Base-by-base conservation (phyloP, 1,140 invertebrate genomes). In the Drosophila biarmipes region DNA sequence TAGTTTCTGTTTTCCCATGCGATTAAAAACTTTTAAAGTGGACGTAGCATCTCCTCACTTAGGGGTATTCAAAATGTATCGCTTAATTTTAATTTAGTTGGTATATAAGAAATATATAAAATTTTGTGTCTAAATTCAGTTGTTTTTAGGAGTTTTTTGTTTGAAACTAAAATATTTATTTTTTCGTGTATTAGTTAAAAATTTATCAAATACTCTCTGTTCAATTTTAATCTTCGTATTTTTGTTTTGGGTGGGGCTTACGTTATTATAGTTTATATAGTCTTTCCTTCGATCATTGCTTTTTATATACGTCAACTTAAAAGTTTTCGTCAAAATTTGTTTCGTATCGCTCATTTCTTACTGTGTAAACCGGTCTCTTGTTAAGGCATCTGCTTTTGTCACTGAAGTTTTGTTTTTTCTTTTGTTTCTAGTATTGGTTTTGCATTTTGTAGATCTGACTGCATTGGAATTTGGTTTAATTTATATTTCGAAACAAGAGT, bases 371-470 rank as follows among this genome's bases (percentile, higher is more conserved):
- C 76, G 84, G 84, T 89, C 73, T 89, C 71, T 90, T 78, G 63
- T 90, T 90, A 90, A 90, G 87, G 87, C 87, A 90, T 87, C 87
- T 90, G 87, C 81, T 78, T 87, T 82, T 90, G 86, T 85, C 84
- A 81, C 79, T 78, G 86, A 90, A 78, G 84, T 90, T 78, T 61
- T 76, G 62, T 67, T 75, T 73, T 69, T 74, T 62, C 17, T 61
- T 55, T 77, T 74, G 56, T 69, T 71, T 63, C 48, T 48, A 35
- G 45, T 66, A 58, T 72, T 73, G 24, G 35, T 34, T 56, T 62
- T 81, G 56, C 53, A 48, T 72, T 80, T 64, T 80, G 56, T 57
- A 43, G 76, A 24, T 63, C 56, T 66, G 49, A 53, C 29, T 49
- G 43, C 61, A 61, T 64, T 58, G 29, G 46, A 78, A 78, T 68